Conservation (phyloP, 2,888 invertebrate species). For the Adelognathus sp. region DNA sequence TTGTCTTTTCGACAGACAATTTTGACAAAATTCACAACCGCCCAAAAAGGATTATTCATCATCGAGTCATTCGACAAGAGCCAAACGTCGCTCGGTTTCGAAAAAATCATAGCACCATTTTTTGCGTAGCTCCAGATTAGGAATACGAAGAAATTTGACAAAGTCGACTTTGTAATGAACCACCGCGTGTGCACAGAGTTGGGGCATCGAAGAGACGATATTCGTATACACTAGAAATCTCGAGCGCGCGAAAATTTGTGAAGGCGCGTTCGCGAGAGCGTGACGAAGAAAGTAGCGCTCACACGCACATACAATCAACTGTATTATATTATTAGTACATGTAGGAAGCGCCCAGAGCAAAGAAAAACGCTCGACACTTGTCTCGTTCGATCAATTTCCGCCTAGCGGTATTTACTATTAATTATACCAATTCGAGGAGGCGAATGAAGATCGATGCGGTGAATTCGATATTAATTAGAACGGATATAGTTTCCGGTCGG, state of each 20-base stretch:
- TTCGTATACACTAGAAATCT: constrained; percentile 52
- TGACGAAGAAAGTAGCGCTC: constrained; percentile 60
- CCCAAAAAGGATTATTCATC: no score
- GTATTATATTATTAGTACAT: constrained; percentile 17
- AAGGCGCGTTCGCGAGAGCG: constrained; percentile 56
- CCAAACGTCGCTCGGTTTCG: no score
- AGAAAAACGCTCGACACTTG: not conserved
- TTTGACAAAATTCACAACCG: no score
- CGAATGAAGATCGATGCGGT: constrained; percentile 3
- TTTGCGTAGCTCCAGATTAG: no score
- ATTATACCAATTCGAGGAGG: not conserved
- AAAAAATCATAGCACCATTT: no score
- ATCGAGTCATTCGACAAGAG: no score
- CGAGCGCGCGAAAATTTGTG: constrained; percentile 50
- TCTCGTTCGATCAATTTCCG: constrained; percentile 47
- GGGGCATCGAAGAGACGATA: no score
- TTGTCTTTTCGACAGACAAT: no score
- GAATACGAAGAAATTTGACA: not conserved
- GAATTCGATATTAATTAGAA: constrained; percentile 35
- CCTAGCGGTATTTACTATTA: not conserved
- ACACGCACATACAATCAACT: constrained; percentile 3
- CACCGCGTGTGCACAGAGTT: no score
- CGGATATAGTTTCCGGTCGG: not conserved
- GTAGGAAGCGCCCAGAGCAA: not conserved
- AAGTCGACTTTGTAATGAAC: constrained; percentile 31